Conservation (phyloP, 2,888 invertebrate genomes). For the Phlogophora meticulosa region DNA sequence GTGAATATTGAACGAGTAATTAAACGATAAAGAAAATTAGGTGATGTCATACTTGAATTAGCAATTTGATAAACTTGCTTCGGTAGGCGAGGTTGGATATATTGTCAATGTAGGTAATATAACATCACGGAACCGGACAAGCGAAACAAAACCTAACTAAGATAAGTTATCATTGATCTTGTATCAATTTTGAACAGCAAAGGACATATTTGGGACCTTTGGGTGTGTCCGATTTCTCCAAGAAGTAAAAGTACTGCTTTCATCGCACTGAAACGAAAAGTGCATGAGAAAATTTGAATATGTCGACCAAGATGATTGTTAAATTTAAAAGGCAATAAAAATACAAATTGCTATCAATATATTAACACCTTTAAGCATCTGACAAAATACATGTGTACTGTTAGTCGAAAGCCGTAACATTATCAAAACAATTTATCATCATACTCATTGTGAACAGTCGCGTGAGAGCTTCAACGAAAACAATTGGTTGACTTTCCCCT, state of each 20-base stretch:
- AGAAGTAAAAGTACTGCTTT: slow-evolving; percentile 8
- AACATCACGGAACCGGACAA: slow-evolving; percentile 9
- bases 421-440: slow-evolving; percentile 80
- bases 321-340: slow-evolving; percentile 15
- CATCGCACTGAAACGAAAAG: background rate
- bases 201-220: slow-evolving; percentile 22
- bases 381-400: slow-evolving; percentile 49
- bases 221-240: slow-evolving; percentile 34
- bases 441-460: slow-evolving; percentile 71
- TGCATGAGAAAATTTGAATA: slow-evolving; percentile 6
- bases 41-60: slow-evolving; percentile 35
- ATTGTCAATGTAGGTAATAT: background rate
- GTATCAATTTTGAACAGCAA: slow-evolving; percentile 21
- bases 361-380: slow-evolving; percentile 28
- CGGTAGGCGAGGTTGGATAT: slow-evolving; percentile 5
- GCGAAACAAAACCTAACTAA: slow-evolving; percentile 26
- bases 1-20: slow-evolving; percentile 46
- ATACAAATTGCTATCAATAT: slow-evolving; percentile 25
- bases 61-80: slow-evolving; percentile 29
- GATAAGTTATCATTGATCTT: slow-evolving; percentile 12
- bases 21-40: slow-evolving; percentile 40
- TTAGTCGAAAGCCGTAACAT: slow-evolving; percentile 64
- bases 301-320: slow-evolving; percentile 14
- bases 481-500: slow-evolving; percentile 65
- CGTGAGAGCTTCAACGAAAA: slow-evolving; percentile 74